Percentiles rank a stretch among this genome's conserved stretches.
These are phyloP conservation scores for Drosophila mercatorum DNA, from an alignment of 2,888 invertebrate species.

Conservation along the genomic window DNA sequence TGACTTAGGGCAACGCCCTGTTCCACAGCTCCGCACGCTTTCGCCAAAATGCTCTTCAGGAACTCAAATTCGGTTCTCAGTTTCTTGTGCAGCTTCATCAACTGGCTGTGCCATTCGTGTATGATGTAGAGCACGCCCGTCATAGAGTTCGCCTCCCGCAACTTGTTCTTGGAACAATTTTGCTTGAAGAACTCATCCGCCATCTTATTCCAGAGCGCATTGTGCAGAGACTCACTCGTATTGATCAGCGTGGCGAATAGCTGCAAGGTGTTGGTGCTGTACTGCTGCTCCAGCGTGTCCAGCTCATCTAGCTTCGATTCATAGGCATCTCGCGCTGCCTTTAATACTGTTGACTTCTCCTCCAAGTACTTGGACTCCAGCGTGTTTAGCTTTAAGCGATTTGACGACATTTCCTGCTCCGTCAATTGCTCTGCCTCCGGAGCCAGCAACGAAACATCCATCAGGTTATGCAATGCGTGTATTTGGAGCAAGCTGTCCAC, in stretches of 20 bases:
- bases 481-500: constrained; percentile 89
- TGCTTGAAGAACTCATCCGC: constrained; percentile 66
- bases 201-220: constrained; percentile 70
- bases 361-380: constrained; percentile 87
- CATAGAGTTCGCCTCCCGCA: constrained; percentile 50
- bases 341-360: constrained; percentile 67
- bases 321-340: constrained; percentile 59
- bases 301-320: constrained; percentile 31
- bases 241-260: constrained; percentile 58
- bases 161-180: constrained; percentile 44
- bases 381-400: constrained; percentile 84
- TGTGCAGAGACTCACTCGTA: constrained; percentile 26
- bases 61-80: constrained; percentile 64
- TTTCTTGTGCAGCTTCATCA: constrained; percentile 46
- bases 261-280: constrained; percentile 24
- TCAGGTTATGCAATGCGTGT: constrained; percentile 89
- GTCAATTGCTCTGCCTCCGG: background rate
- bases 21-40: constrained; percentile 49
- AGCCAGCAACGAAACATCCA: constrained; percentile 84
- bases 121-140: constrained; percentile 66
- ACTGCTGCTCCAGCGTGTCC: constrained; percentile 12
- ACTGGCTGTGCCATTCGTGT: constrained; percentile 73
- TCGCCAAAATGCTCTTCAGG: constrained; percentile 65
- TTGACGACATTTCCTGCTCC: constrained; percentile 21
- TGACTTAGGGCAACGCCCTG: constrained; percentile 12